Evolutionary conservation across 2,797 vertebrate genomes (phyloP), one percentile per base, ranked within the genome.

Genomic region (Liparis tanakae): DNA sequence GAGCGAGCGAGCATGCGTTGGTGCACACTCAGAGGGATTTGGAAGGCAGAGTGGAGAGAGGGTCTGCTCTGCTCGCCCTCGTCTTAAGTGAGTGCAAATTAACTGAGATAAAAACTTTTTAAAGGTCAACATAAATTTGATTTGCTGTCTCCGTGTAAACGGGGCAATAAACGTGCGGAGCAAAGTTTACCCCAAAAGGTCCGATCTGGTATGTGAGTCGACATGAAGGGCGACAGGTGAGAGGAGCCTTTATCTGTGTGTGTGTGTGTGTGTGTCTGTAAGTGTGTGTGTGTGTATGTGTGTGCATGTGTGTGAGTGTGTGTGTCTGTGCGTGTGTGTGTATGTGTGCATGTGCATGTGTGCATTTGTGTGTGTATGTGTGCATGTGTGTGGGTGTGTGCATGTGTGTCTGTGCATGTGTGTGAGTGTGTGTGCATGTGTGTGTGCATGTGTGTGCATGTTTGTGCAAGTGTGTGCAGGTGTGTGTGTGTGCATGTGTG

Each of bases 1-100:
- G 41, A 82, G 80, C 79, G 10, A 73, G 79, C 67, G 10, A 72
- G 76, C 85, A 64, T 86, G 78, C 70, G 33, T 66, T 76, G 78
- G 30, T 82, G 62, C 73, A 44, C 73, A 68, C 83, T 79, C 90
- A 67, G 80, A 88, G 85, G 88, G 88, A 82, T 91, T 87, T 60
- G 75, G 70, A 70, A 85, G 72, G 76, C 87, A 81, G 76, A 83
- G 80, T 72, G 48, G 74, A 84, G 79, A 30, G 33, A 33, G 8
- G 87, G 85, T 88, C 82, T 60, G 70, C 53, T n/a, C n/a, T n/a
- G n/a, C 76, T 73, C 25, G 83, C 84, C 85, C 79, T 87, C 72
- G 33, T 71, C 88, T 86, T 91, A 91, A 92, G 86, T 91, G 91
- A 93, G 88, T 87, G 90, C 87, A 89, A 90, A 92, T 92, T 71